Conservation (phyloP, 2,888 invertebrate species). For the Frankliniella fusca region DNA sequence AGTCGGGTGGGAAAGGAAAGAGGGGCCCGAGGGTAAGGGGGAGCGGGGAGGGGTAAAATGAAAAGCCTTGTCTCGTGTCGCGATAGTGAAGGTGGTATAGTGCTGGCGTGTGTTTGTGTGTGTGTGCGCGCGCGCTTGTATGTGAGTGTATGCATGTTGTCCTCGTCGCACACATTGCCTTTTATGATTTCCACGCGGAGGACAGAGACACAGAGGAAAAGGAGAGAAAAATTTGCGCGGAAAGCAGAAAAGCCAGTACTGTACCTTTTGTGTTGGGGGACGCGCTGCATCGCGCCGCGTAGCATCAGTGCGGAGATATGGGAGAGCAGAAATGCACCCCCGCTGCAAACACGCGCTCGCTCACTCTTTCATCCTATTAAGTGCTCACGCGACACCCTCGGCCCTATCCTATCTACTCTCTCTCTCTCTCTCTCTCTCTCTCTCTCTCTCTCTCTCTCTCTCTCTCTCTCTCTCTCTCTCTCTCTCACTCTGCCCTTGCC, state of each 20-base stretch:
- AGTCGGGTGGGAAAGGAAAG: neutral
- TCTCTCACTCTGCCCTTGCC: neutral
- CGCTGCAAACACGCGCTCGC: neutral
- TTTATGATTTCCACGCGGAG: too few species aligned
- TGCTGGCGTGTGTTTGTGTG: too few species aligned
- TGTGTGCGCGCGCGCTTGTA: too few species aligned
- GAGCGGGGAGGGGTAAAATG: neutral
- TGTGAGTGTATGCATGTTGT: too few species aligned
- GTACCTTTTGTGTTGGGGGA: too few species aligned
- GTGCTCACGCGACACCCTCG: neutral
- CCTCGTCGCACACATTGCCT: too few species aligned
- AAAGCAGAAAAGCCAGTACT: too few species aligned
- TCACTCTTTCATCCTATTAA: neutral
- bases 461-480: neutral
- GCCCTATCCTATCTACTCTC: neutral
- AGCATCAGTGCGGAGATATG: too few species aligned
- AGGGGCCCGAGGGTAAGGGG: neutral
- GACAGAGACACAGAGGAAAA: too few species aligned
- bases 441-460: neutral
- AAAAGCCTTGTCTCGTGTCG: neutral
- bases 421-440: neutral
- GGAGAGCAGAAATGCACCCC: too few species aligned
- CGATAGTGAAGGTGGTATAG: neutral
- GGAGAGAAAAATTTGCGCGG: too few species aligned
- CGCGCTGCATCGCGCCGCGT: too few species aligned